Evolutionary conservation across 2,888 invertebrate species (phyloP), one percentile per base, ranked within the genome.

Genomic region (Deladenus siricidicola): DNA sequence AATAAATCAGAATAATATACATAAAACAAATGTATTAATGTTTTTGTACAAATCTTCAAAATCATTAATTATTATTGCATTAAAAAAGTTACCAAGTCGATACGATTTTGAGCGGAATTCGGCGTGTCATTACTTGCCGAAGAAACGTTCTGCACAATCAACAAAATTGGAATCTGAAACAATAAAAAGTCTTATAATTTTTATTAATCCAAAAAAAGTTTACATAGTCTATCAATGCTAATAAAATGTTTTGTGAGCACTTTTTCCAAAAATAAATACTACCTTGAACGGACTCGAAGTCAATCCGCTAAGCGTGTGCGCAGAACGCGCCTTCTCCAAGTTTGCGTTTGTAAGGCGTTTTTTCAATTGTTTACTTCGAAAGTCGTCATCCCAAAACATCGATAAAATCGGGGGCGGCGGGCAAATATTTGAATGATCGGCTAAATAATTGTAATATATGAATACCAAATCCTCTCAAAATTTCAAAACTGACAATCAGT

Each of bases 211-310:
- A n/a, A n/a, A n/a, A n/a, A n/a, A n/a, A n/a, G n/a, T n/a, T n/a
- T n/a, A 55, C 28, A 24, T 55, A n/a, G 14, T 56, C 17, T n/a
- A 0, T 28, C 29, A 28, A 28, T 19, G 19, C 6, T 48, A n/a
- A 10, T 10, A 56, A 4, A 21, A 24, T 56, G 21, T 23, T 24
- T 56, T 14, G 4, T 19, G 1, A n/a, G 21, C 19, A 56, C 17
- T 10, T 47, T 6, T 47, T 47, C 47, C 6, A 6, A 30, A 56
- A 34, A 30, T 23, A 19, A n/a, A 45, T 14, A n/a, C n/a, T n/a
- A 59, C 60, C 60, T 60, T 60, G 42, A 58, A 60, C 4, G 53
- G 53, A n/a, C 34, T 53, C 4, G 34, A 34, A 14, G 3, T 29
- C 3, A 53, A 23, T 21, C 23, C 53, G 19, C 30, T 34, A 10